Evolutionary conservation across 2,797 vertebrate species (phyloP).

Genomic region (Notamacropus eugenii): DNA sequence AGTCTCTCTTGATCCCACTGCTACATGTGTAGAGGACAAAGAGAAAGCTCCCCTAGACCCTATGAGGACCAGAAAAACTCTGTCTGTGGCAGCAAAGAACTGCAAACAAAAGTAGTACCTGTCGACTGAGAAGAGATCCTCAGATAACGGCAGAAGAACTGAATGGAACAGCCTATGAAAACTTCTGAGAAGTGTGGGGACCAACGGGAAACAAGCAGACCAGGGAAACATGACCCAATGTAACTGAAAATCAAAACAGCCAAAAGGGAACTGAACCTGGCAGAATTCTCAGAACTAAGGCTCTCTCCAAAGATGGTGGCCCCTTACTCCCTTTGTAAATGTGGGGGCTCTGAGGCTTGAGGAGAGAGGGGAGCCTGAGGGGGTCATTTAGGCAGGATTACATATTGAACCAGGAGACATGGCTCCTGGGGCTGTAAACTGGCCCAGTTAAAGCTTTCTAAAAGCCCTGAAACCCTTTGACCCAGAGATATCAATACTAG

Average conservation of each 20-base stretch:
- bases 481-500: background rate
- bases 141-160: background rate
- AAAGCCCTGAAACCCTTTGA: background rate
- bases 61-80: background rate
- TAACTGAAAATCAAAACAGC: background rate
- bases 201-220: background rate
- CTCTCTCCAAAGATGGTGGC: too few species aligned
- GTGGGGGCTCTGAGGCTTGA: background rate
- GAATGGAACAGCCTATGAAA: background rate
- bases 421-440: too few species aligned
- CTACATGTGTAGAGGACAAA: accelerated
- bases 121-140: background rate
- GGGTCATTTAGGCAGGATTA: background rate
- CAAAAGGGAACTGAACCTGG: background rate
- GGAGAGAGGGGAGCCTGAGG: background rate
- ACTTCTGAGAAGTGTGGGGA: background rate
- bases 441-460: background rate
- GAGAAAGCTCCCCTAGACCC: background rate
- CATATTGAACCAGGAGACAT: background rate
- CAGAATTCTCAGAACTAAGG: too few species aligned
- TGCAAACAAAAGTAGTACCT: background rate
- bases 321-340: background rate
- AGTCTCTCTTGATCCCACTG: background rate
- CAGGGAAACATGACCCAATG: background rate
- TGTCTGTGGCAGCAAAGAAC: background rate